These are phyloP conservation scores for Fulmarus glacialis DNA, from an alignment of 2,113 vertebrate species.

Conservation along the genomic window DNA sequence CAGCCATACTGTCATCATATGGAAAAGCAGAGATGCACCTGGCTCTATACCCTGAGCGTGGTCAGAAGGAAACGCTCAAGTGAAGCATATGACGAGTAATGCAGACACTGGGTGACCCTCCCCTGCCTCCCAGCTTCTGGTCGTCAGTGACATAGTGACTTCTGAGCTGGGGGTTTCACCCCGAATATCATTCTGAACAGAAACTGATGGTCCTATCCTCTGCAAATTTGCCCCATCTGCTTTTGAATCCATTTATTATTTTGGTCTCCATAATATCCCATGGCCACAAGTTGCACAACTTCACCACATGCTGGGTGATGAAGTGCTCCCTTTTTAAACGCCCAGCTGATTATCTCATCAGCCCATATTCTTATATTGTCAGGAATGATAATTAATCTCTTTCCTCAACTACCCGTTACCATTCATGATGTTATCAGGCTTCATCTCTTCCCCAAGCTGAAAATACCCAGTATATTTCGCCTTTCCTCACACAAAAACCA, in stretches of 20 bases:
- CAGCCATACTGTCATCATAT: not conserved
- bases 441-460: not conserved
- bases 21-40: not conserved
- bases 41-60: accelerated
- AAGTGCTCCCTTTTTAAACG: conserved; percentile 18
- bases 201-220: not conserved
- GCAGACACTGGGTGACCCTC: not conserved
- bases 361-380: conserved; percentile 9
- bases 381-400: conserved; percentile 31
- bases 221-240: not conserved
- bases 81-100: not conserved
- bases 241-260: not conserved
- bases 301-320: not conserved
- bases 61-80: not conserved
- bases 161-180: not conserved
- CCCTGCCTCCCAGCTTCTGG: not conserved
- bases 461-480: not conserved
- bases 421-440: not conserved
- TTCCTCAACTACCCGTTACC: conserved; percentile 15
- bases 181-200: not conserved
- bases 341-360: conserved; percentile 58
- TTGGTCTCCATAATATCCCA: not conserved
- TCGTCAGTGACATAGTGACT: not conserved
- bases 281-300: not conserved
- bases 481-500: not conserved